These are phyloP conservation scores for Synanceia verrucosa DNA, from an alignment of 2,797 vertebrate species.

Conservation along the genomic window DNA sequence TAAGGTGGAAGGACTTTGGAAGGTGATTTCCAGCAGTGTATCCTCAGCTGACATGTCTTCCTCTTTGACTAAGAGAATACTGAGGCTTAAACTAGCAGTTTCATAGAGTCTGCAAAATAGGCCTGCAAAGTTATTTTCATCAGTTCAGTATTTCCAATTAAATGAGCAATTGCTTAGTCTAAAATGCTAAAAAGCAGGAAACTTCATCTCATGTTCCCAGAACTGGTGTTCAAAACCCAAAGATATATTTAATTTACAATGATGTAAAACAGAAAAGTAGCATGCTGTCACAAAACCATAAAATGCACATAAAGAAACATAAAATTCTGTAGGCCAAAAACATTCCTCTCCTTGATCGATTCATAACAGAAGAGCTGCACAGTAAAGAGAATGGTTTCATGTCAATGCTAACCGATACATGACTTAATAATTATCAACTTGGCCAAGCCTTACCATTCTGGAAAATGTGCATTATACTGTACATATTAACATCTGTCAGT, in stretches of 20 bases:
- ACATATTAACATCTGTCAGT: not conserved
- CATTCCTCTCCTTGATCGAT: constrained; percentile 27
- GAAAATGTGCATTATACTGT: not conserved
- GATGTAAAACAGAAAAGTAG: not conserved
- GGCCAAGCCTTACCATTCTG: constrained; percentile 23
- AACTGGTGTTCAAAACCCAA: not conserved
- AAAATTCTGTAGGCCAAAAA: not conserved
- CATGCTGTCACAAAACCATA: not conserved
- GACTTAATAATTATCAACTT: constrained; percentile 47
- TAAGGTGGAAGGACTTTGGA: constrained; percentile 1
- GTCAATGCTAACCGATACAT: constrained; percentile 7
- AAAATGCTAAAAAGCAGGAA: not conserved
- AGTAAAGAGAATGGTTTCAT: constrained; percentile 47
- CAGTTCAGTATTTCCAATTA: not conserved
- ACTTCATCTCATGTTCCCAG: not conserved
- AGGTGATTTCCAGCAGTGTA: constrained; percentile 15
- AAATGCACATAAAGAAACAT: not conserved
- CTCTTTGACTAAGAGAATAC: not conserved
- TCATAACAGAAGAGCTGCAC: constrained; percentile 30
- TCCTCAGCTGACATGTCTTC: constrained; percentile 29
- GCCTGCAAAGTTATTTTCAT: not conserved
- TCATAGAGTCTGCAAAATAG: not conserved
- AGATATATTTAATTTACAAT: not conserved
- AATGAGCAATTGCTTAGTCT: not conserved
- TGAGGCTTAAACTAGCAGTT: not conserved